Evolutionary conservation across 2,113 vertebrate genomes (phyloP).

Genomic region (Raphicerus campestris): DNA sequence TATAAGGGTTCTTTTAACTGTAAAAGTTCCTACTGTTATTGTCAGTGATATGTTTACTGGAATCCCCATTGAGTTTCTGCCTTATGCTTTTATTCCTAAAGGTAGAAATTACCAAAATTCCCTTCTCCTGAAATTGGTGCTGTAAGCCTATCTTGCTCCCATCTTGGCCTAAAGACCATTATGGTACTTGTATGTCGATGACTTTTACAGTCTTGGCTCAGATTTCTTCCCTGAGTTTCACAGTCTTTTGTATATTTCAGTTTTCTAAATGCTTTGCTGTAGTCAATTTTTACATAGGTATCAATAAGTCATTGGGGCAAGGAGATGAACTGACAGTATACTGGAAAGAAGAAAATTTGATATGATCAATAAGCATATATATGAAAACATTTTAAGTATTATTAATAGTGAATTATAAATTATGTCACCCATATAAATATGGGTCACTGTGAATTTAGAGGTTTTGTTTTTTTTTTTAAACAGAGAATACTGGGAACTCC

Average conservation of each 20-base stretch:
- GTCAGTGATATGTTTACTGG: neutral
- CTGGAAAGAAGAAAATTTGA: neutral
- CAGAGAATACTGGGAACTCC: neutral
- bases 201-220: neutral
- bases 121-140: neutral
- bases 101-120: neutral
- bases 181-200: neutral
- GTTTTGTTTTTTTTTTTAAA: neutral
- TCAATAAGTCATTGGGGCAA: neutral
- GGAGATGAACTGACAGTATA: neutral
- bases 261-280: neutral
- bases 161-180: neutral
- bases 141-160: neutral
- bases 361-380: neutral
- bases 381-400: neutral
- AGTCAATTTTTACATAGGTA: constrained; percentile 11
- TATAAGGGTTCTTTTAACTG: neutral
- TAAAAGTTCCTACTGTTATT: neutral
- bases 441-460: neutral
- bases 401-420: neutral
- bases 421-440: neutral
- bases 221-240: neutral
- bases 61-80: neutral
- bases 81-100: constrained; percentile 14
- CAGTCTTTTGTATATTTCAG: neutral